Percentiles rank a stretch among this genome's conserved stretches.
Evolutionary conservation across 2,888 invertebrate species (phyloP).

Genomic region (Aphidius colemani): DNA sequence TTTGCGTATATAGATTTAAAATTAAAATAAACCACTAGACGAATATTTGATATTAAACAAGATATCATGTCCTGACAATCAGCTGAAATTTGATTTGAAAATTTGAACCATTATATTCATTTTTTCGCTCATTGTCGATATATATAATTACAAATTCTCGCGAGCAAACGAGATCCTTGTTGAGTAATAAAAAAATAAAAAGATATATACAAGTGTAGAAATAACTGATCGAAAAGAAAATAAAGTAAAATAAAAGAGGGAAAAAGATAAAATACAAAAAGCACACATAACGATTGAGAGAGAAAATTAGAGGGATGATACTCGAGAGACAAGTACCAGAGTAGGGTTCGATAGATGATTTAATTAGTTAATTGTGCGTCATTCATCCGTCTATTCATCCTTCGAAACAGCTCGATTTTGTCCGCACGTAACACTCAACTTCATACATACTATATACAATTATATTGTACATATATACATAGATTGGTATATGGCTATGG

Average conservation of each 20-base stretch:
- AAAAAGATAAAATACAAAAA: conserved; percentile 15
- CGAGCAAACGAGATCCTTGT: conserved; percentile 32
- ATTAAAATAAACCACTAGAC: too few relatives aligned
- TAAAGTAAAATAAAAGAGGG: conserved; percentile 20
- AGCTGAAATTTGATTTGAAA: too few relatives aligned
- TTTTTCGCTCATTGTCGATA: neutral
- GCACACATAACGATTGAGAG: conserved; percentile 49
- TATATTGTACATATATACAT: too few relatives aligned
- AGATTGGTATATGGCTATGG: too few relatives aligned
- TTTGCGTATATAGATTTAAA: too few relatives aligned
- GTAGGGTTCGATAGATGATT: conserved; percentile 56
- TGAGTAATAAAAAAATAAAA: conserved; percentile 29
- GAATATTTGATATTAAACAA: too few relatives aligned
- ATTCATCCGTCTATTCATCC: conserved; percentile 60
- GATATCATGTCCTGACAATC: too few relatives aligned
- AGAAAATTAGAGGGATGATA: conserved; percentile 39
- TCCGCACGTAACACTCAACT: conserved; percentile 27
- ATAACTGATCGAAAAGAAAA: conserved; percentile 26
- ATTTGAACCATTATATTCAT: conserved; percentile 11
- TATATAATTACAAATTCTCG: neutral
- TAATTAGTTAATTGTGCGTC: conserved; percentile 60
- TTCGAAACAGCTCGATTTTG: conserved; percentile 39
- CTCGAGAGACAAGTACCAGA: conserved; percentile 35
- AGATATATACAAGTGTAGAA: conserved; percentile 1
- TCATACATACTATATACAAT: neutral